Base-by-base conservation (phyloP, 2,888 invertebrate species). In the Macrophya alboannulata region DNA sequence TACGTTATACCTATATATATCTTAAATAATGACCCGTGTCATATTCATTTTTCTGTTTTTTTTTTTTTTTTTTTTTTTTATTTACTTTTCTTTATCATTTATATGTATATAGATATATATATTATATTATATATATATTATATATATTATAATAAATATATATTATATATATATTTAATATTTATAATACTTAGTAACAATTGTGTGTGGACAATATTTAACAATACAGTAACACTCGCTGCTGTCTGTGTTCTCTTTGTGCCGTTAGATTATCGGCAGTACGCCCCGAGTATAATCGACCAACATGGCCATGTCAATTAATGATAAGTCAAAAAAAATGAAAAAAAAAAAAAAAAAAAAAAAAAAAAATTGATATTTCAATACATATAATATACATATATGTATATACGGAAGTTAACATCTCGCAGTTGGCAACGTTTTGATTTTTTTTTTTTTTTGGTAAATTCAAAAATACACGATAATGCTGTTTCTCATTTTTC, bases 191-290 rank as follows among this genome's bases (percentile, higher is more conserved):
- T 89, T 87, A 88, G 88, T 91, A 91, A 91, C 91, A 91, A 90
- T 90, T 89, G 89, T 88, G 87, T 88, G 88, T 90, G 90, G 90
- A 90, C 90, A 91, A 90, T 90, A 90, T 90, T 90, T 89, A 90
- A 91, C 90, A 90, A 91, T 85, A 90, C 88, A 88, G 87, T 88
- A 88, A 91, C 74, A 77, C 43, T 77, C 17, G 72, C 72, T 45
- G 72, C 21, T 45, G 72, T 74, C 45, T 17, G 72, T 45, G 72
- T 68, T 48, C 37, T 37, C 9, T 74, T 43, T 74, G 45, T 45
- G n/a, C 45, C 72, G 72, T 8, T 25, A 45, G 45, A 45, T 21
- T 21, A 74, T 45, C 43, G 72, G 72, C 72, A 15, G 12, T 40
- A 40, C n/a, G 71, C 71, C 71, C 21, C 62, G 25, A 55, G 21